A percentile compares a stretch with the other conserved stretches of the same genome.
Evolutionary conservation across 1,140 invertebrate genomes (phyloP).

Genomic region (Papilio polyxenes): DNA sequence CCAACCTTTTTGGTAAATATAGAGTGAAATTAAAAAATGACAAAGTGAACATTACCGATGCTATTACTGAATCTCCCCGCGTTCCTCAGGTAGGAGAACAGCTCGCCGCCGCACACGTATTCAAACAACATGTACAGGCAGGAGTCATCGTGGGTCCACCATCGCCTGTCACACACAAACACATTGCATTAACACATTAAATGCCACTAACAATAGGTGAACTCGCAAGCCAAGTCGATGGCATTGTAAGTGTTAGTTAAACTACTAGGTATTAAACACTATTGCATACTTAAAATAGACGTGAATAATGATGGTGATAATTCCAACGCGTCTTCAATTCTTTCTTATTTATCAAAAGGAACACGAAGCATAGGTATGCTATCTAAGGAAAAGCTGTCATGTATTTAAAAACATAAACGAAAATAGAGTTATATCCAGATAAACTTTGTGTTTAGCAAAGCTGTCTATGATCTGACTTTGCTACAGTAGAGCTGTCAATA

Average conservation of each 20-base stretch:
- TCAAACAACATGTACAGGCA: constrained; percentile 97
- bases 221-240: too few relatives aligned
- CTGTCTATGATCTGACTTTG: constrained; percentile 5
- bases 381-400: background rate
- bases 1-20: background rate
- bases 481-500: constrained; percentile 25
- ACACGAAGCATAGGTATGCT: background rate
- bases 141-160: constrained; percentile 92
- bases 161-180: constrained; percentile 85
- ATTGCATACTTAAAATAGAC: too few relatives aligned
- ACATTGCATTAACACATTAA: background rate
- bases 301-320: too few relatives aligned
- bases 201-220: background rate
- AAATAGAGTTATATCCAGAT: background rate
- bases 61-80: constrained; percentile 93
- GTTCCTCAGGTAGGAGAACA: constrained; percentile 96
- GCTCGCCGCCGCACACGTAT: constrained; percentile 96
- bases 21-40: background rate
- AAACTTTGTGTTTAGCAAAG: background rate
- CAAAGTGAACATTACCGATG: constrained; percentile 83
- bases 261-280: too few relatives aligned
- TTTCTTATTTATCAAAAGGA: too few relatives aligned
- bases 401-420: background rate
- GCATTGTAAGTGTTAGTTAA: too few relatives aligned
- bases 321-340: too few relatives aligned